These are phyloP conservation scores for Setophaga kirtlandii DNA, from an alignment of 2,113 vertebrate genomes.

Conservation along the genomic window DNA sequence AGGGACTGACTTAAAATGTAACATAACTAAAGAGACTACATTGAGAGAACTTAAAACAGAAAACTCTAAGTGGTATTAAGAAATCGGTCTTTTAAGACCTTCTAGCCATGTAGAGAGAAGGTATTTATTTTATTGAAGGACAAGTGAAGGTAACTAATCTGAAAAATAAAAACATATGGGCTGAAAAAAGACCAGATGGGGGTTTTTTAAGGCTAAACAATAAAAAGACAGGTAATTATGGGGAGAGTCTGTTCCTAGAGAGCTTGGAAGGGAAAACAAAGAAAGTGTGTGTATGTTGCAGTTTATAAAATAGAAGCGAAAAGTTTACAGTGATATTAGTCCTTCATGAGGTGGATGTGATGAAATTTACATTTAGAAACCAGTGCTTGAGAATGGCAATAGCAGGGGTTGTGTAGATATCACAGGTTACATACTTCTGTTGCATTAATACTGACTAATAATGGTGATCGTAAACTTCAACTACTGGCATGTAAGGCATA, in stretches of 20 bases:
- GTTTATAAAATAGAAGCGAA: not conserved
- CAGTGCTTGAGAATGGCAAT: not conserved
- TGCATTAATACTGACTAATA: not conserved
- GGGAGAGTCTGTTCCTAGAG: not conserved
- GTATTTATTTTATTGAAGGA: not conserved
- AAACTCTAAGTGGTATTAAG: not conserved
- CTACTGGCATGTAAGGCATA: not conserved
- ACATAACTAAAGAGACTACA: not conserved
- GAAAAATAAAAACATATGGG: not conserved
- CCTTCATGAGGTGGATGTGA: not conserved
- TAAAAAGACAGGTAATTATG: not conserved
- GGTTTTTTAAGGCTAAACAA: not conserved
- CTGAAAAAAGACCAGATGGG: not conserved
- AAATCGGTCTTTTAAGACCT: not conserved
- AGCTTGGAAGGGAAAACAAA: not conserved
- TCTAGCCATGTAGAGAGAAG: not conserved
- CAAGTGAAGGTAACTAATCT: not conserved
- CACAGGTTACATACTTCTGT: not conserved
- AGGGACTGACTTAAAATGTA: not conserved
- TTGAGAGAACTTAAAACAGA: not conserved
- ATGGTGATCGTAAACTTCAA: not conserved
- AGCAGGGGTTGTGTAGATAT: not conserved
- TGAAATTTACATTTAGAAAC: not conserved
- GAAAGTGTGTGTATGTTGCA: not conserved
- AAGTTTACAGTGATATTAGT: not conserved